Evolutionary conservation across 2,888 invertebrate species (phyloP).

Genomic region (Dynastes tityus): DNA sequence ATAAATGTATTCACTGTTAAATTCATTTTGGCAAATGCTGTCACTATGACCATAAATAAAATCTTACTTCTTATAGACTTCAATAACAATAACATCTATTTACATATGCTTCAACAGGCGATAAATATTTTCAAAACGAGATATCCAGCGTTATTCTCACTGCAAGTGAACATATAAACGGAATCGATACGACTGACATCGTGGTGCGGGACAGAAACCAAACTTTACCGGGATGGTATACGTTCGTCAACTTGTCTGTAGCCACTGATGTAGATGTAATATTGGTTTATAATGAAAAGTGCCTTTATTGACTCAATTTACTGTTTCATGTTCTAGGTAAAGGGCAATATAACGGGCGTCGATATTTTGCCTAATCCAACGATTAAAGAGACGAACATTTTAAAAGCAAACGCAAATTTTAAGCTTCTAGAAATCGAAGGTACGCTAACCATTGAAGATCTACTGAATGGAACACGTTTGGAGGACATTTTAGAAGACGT

Average conservation of each 20-base stretch:
- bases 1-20: no score
- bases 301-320: not conserved
- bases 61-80: no score
- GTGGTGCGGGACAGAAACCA: constrained; percentile 71
- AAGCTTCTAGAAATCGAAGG: constrained; percentile 72
- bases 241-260: constrained; percentile 73
- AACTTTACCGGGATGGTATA: constrained; percentile 69
- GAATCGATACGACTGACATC: constrained; percentile 69
- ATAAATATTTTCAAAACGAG: constrained; percentile 70
- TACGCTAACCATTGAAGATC: constrained; percentile 69
- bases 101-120: constrained; percentile 59
- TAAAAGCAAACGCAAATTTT: constrained; percentile 71
- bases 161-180: constrained; percentile 70
- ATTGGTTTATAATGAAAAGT: not conserved
- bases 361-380: constrained; percentile 71
- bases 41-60: no score
- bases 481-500: constrained; percentile 70
- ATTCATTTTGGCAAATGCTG: no score
- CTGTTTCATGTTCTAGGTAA: constrained; percentile 67
- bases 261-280: constrained; percentile 71
- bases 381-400: constrained; percentile 67
- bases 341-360: constrained; percentile 71
- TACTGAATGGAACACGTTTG: constrained; percentile 68
- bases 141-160: constrained; percentile 67
- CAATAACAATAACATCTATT: not conserved